Evolutionary conservation across 2,113 vertebrate genomes (phyloP).

Genomic region (Coturnix japonica): DNA sequence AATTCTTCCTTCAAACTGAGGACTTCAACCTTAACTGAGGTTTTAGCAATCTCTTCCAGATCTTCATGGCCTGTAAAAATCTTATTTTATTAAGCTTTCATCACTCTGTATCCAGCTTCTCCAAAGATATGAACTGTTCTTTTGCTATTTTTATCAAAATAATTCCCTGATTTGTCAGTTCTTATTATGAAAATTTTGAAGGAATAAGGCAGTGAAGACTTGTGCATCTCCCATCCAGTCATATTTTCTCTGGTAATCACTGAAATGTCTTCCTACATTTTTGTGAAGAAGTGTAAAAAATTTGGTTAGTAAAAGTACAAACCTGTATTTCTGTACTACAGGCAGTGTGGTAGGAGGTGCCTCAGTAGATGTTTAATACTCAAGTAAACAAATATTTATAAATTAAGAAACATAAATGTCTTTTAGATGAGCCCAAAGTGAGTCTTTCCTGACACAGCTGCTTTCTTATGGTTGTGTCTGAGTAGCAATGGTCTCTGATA

Average conservation of each 20-base stretch:
- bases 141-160: background rate
- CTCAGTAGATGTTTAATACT: background rate
- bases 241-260: background rate
- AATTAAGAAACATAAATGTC: background rate
- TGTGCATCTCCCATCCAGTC: background rate
- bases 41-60: background rate
- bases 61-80: background rate
- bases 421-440: background rate
- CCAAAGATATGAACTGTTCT: background rate
- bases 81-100: background rate
- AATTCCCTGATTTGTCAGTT: background rate
- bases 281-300: background rate
- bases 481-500: background rate
- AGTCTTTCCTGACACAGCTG: background rate
- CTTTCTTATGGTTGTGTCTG: background rate
- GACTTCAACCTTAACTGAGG: background rate
- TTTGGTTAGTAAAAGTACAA: background rate
- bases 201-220: background rate
- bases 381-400: background rate
- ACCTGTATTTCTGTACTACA: background rate
- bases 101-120: background rate
- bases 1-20: constrained; percentile 8
- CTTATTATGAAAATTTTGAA: background rate
- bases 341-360: background rate
- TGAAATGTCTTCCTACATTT: background rate